Evolutionary conservation across 2,888 invertebrate genomes (phyloP).

Genomic region (Chalcis sispes): DNA sequence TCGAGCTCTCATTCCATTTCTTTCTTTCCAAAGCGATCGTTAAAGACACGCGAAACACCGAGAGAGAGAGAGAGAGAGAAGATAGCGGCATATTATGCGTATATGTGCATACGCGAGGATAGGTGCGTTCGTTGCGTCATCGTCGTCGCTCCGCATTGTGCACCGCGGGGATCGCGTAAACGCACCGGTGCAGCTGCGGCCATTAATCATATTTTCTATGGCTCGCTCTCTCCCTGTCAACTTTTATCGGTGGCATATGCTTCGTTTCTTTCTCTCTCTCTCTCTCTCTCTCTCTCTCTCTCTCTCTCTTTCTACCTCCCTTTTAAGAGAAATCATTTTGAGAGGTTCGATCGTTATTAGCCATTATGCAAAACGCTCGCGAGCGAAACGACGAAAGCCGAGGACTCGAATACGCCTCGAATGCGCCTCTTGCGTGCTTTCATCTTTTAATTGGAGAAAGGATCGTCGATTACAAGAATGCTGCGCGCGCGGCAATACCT

Average conservation of each 20-base stretch:
- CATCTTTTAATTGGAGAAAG: conserved; percentile 52
- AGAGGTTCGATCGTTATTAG: neutral
- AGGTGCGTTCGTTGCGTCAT: conserved; percentile 26
- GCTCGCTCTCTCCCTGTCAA: conserved; percentile 14
- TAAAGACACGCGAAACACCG: neutral
- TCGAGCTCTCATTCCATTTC: too few species aligned
- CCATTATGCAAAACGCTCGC: conserved; percentile 37
- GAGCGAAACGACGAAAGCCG: neutral
- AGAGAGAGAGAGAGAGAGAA: neutral
- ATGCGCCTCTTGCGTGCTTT: neutral
- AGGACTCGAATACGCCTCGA: neutral
- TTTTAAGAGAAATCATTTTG: too few species aligned
- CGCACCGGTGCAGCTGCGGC: conserved; percentile 23
- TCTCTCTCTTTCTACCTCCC: too few species aligned
- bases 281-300: too few species aligned
- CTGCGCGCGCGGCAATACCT: conserved; percentile 8
- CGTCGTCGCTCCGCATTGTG: conserved; percentile 24
- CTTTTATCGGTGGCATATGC: neutral
- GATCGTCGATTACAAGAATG: conserved; percentile 12
- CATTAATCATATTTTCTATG: conserved; percentile 35
- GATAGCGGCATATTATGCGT: neutral
- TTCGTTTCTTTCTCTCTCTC: too few species aligned
- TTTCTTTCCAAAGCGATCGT: too few species aligned
- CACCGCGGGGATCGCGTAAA: too few species aligned
- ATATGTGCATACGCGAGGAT: neutral